Base-by-base conservation (phyloP, 2,888 invertebrate genomes). In the Lithodes maja region DNA sequence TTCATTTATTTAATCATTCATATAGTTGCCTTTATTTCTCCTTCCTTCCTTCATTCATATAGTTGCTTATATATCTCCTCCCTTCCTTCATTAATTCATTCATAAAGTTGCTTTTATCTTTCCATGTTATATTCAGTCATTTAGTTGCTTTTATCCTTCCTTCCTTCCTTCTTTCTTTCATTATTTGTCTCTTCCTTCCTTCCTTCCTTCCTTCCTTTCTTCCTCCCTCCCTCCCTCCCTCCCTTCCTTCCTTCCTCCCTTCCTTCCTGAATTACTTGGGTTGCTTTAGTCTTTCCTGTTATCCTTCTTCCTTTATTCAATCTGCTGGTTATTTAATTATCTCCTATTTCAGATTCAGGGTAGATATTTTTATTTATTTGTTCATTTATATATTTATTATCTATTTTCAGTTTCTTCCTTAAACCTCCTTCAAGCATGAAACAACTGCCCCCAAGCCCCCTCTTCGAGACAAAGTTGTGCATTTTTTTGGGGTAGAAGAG, bases 1-100 rank as follows among this genome's bases (percentile, higher is more conserved):
- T 49, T 77, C 75, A 61, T 12, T 61, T 12, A 61, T 61, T 61
- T 61, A 33, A 33, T 33, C 33, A 33, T 33, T 61, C 12, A 12
- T 61, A 61, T 61, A 5, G 7, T 61, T 61, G 7, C 61, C 12
- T 61, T 12, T 12, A 7, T 61, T 12, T 7, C 12, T 61, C 12
- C 61, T 61, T 61, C 61, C 61, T 61, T 61, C 54, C 79, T 54
- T 79, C 54, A 79, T 55, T 79, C 79, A 79, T 7, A 79, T 54
- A 33, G 53, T 79, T 15, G 17, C 54, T 55, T 17, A 33, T 33
- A 33, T 33, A 33, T 78, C 52, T 78, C 52, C 52, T 78, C 50
- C 33, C n/a, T 74, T 74, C n/a, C 33, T n/a, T 74, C 74, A 74
- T n/a, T 74, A 15, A 5, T 52, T 7, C 1, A n/a, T 78, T 61